phyloP scores from a whole-genome alignment of 1,140 invertebrate genomes.

The Nasonia vitripennis region DNA sequence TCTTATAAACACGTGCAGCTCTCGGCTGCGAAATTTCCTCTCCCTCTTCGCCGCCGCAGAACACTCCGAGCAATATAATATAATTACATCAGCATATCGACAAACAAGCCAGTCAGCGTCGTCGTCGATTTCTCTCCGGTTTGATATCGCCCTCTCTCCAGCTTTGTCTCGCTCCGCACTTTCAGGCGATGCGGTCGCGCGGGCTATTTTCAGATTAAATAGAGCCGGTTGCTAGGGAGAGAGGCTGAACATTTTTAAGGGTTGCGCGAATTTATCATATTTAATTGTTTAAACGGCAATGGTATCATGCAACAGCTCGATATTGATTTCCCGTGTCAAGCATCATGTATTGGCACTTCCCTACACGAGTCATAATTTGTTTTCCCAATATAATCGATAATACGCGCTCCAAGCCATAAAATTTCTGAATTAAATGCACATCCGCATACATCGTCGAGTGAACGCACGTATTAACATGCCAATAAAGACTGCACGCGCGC shows the following conservation, averaged over 20 bases:
- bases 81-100: slow-evolving; percentile 76
- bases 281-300: no score
- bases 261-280: slow-evolving; percentile 16
- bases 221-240: neutral
- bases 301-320: no score
- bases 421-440: neutral
- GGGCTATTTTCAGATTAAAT: slow-evolving; percentile 48
- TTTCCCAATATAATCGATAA: no score
- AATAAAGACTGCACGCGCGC: no score
- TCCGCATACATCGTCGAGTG: no score
- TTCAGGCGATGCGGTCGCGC: neutral
- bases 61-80: slow-evolving; percentile 71
- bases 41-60: neutral
- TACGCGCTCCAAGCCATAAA: neutral
- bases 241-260: slow-evolving; percentile 27
- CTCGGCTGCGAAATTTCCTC: neutral
- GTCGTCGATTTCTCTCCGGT: slow-evolving; percentile 5
- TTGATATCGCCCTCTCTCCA: neutral
- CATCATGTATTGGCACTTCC: no score
- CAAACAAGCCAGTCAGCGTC: slow-evolving; percentile 71
- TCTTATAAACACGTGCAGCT: slow-evolving; percentile 40
- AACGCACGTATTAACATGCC: no score
- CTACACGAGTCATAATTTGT: no score
- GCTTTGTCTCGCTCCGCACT: slow-evolving; percentile 4
- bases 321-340: no score